Evolutionary conservation across 2,113 vertebrate genomes (phyloP), one percentile per base, ranked within the genome.

Genomic region (Melanostigma gelatinosum): DNA sequence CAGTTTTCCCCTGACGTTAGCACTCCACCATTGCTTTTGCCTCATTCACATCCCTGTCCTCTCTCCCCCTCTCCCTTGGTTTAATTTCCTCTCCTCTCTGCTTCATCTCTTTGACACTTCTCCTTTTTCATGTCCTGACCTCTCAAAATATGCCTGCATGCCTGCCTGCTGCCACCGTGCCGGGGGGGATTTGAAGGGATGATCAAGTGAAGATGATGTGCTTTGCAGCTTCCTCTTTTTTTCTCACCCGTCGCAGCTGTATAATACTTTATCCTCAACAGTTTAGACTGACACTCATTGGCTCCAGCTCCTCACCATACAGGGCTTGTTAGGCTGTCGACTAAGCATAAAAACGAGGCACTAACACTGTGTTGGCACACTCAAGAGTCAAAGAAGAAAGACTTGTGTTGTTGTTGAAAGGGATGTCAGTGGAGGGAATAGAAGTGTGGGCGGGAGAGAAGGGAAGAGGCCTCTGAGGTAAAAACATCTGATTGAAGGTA

Each of bases 191-290:
- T 93, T 91, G 48, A 42, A 80, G 46, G 64, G 62, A 90, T 87
- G 83, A 93, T 91, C 79, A 88, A 93, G 86, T 83, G 75, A 86
- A 82, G 72, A 91, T 91, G 85, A 91, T 89, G 90, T 86, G 86
- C 82, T 91, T 90, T 89, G 84, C 81, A 85, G 84, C 77, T 84
- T 83, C 77, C 80, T 85, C 63, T 44, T 29, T 11, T 52, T n/a
- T 10, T 15, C 29, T 16, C 38, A 62, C 61, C 85, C 74, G 62
- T 78, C 68, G 61, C 40, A 50, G 38, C 57, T 78, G 57, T 69
- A 84, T 82, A 84, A 89, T 83, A 88, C 82, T 85, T 81, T 84
- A 82, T 85, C 85, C 24, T 64, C 46, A 83, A 86, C 65, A 81
- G 77, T 87, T 90, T 84, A 89, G 77, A 86, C 85, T 91, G 85